phyloP scores from a whole-genome alignment of 2,113 vertebrate species.

The Hypanus sabinus region DNA sequence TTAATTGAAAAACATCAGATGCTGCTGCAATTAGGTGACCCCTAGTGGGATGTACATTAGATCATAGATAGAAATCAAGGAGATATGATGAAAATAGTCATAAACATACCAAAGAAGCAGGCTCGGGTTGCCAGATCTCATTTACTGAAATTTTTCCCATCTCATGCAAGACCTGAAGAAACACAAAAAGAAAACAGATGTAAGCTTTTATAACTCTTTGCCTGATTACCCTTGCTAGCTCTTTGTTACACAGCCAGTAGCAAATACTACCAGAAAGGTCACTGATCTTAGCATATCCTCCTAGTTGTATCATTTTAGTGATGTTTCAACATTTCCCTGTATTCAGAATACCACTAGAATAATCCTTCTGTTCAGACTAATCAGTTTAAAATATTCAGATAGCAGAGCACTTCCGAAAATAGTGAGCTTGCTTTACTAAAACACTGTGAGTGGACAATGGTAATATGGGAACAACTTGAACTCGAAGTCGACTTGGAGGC shows the following conservation, averaged over 20 bases:
- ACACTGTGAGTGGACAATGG: neutral
- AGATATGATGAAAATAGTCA: neutral
- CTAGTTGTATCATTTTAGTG: neutral
- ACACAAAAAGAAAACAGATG: conserved; percentile 37
- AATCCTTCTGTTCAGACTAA: neutral
- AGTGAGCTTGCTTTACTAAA: neutral
- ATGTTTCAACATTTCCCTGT: neutral
- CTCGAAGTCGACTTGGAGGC: neutral
- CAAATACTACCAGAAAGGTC: neutral
- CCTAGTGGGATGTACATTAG: neutral
- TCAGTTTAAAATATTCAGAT: neutral
- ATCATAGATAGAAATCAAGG: neutral
- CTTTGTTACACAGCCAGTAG: neutral
- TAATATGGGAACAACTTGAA: neutral
- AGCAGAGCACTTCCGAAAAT: neutral
- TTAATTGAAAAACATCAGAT: neutral
- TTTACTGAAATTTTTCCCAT: conserved; percentile 72
- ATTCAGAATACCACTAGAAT: neutral
- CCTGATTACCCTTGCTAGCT: no score
- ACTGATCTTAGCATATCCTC: neutral
- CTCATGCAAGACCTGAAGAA: conserved; percentile 70
- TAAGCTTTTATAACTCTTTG: no score
- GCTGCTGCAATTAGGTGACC: neutral
- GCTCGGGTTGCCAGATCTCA: conserved; percentile 83
- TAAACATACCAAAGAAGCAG: conserved; percentile 66